phyloP scores from a whole-genome alignment of 2,888 invertebrate species.

The Timandra comae region DNA sequence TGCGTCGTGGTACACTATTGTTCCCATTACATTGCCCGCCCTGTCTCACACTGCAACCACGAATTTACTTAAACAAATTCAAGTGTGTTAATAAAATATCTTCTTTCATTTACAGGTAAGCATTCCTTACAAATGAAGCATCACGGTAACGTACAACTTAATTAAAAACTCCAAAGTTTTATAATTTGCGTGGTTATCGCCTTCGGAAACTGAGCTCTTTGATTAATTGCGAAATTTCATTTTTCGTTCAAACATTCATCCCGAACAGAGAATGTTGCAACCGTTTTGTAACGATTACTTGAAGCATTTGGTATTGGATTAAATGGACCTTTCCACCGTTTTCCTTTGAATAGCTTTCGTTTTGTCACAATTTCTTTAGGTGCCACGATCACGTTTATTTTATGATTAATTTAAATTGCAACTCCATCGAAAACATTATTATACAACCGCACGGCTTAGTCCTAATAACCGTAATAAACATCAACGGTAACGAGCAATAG shows the following conservation, averaged over 20 bases:
- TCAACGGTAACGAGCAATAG: slow-evolving; percentile 75
- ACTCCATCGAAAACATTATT: slow-evolving; percentile 58
- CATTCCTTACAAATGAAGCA: too few relatives aligned
- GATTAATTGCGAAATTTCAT: too few relatives aligned
- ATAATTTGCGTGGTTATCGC: slow-evolving; percentile 2
- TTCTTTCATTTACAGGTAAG: slow-evolving; percentile 40
- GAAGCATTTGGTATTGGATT: slow-evolving; percentile 24
- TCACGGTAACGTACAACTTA: too few relatives aligned
- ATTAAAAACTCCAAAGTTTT: too few relatives aligned
- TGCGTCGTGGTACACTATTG: slow-evolving; percentile 48
- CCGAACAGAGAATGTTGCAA: too few relatives aligned
- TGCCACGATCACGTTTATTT: slow-evolving; percentile 2
- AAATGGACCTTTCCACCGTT: too few relatives aligned
- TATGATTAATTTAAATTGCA: slow-evolving; percentile 54
- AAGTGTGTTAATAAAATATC: slow-evolving; percentile 22
- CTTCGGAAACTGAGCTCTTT: too few relatives aligned
- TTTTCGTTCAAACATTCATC: too few relatives aligned
- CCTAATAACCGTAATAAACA: slow-evolving; percentile 76
- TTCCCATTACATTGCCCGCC: slow-evolving; percentile 48
- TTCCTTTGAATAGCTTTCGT: slow-evolving; percentile 24
- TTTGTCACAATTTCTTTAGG: too few relatives aligned
- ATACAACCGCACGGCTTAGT: slow-evolving; percentile 66
- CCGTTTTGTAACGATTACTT: too few relatives aligned
- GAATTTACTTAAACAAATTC: slow-evolving; percentile 34
- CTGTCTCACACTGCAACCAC: slow-evolving; percentile 45